Base-by-base conservation (phyloP, 2,113 vertebrate genomes). In the Irena cyanogastra region DNA sequence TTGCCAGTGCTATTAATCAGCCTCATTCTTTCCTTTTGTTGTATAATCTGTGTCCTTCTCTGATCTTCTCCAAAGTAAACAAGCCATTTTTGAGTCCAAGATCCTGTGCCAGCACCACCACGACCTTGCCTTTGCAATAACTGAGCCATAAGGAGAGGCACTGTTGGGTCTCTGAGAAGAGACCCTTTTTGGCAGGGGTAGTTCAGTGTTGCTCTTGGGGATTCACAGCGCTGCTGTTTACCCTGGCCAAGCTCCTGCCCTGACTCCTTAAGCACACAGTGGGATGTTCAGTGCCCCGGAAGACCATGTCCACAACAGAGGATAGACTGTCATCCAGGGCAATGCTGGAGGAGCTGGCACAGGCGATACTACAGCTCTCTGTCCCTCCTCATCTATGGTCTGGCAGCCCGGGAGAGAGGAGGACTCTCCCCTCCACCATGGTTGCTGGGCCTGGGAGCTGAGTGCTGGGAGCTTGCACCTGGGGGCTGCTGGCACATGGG, bases 1-100 rank as follows among this genome's bases (percentile, higher is more conserved):
- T 96, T 94, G 60, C 95, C 89, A 96, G 75, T 41, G 2, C 79
- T 93, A 64, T 86, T 93, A 85, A 93, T 94, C 68, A 92, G 63
- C 41, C 15, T 4, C 54, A 47, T 95, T 94, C 76, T 95, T 89
- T 65, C 69, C 75, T 90, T 65, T 57, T 59, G 83, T 96, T 97
- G 91, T 80, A 83, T 88, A 96, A 92, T 95, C 69, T 81, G 59
- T 88, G 90, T 86, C 78, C 93, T 95, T 88, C 89, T 85, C 89
- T 90, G 79, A 93, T 89, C 89, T 65, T 87, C 70, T 87, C 50
- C 56, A 83, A 89, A 94, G 74, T 22, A 94, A 95, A 86, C 56
- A 92, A 90, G 79, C 16, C 4, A 13, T 41, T 92, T 78, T 56
- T 83, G 24, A 76, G 50, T 50, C 50, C 61, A 56, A 45, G 24